A percentile compares a stretch with the other conserved stretches of the same genome.
Evolutionary conservation across 1,140 invertebrate species (phyloP).

Genomic region (Drosophila pruinosa): DNA sequence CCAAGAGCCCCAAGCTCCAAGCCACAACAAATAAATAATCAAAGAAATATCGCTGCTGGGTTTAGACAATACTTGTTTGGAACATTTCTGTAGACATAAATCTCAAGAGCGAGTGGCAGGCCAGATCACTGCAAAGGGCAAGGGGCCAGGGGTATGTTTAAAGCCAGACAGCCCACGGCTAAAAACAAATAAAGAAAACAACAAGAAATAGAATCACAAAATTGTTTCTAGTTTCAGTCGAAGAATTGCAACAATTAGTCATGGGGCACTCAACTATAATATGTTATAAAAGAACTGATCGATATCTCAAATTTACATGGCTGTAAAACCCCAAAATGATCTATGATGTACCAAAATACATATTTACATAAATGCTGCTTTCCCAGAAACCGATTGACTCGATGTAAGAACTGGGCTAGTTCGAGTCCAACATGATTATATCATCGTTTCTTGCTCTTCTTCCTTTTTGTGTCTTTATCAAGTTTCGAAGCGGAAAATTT

Average conservation of each 20-base stretch:
- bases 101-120: constrained; percentile 58
- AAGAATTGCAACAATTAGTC: not conserved
- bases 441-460: not conserved
- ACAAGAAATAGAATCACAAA: constrained; percentile 4
- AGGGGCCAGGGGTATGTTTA: not conserved
- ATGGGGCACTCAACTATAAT: not conserved
- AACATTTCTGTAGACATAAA: constrained; percentile 66
- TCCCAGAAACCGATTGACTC: not conserved
- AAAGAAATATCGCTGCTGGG: constrained; percentile 10
- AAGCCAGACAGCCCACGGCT: not conserved
- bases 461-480: not conserved
- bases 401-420: too few species aligned
- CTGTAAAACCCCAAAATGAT: constrained; percentile 1
- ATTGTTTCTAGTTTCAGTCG: not conserved
- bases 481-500: not conserved
- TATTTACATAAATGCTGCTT: not conserved
- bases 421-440: too few species aligned
- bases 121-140: constrained; percentile 22
- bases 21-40: constrained; percentile 15
- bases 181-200: constrained; percentile 22
- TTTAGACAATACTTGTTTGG: constrained; percentile 63
- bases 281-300: too few species aligned
- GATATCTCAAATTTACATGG: not conserved
- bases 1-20: not conserved
- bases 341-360: not conserved